phyloP scores from a whole-genome alignment of 2,888 invertebrate genomes.

The Tanypteryx hageni region DNA sequence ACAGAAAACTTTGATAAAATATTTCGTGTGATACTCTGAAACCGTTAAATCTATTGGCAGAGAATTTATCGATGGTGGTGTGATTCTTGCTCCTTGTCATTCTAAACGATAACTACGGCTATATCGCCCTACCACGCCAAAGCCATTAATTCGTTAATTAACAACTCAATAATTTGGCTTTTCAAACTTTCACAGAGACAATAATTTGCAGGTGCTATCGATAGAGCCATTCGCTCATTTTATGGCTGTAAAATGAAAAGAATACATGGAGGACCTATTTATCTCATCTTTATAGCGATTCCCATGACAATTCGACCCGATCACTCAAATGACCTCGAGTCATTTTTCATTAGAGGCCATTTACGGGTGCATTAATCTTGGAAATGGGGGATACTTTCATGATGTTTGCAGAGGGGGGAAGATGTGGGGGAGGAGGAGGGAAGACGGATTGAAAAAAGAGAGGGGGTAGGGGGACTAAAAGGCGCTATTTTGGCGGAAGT shows the following conservation, averaged over 20 bases:
- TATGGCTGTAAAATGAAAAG: conserved; percentile 5
- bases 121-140: not conserved
- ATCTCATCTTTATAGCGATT: conserved; percentile 25
- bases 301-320: conserved; percentile 13
- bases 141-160: conserved; percentile 52
- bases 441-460: conserved; percentile 75
- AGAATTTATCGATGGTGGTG: not conserved
- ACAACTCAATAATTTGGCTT: conserved; percentile 8
- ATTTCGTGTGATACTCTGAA: not conserved
- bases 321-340: conserved; percentile 10
- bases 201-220: not conserved
- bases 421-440: conserved; percentile 61
- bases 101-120: not conserved
- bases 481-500: conserved; percentile 77
- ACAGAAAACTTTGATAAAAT: too few relatives aligned
- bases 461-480: conserved; percentile 78
- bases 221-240: conserved; percentile 17
- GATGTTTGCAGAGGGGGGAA: conserved; percentile 30
- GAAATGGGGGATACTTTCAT: conserved; percentile 41
- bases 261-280: not conserved
- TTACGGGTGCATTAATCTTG: conserved; percentile 58
- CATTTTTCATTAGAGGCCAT: conserved; percentile 61
- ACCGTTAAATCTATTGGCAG: not conserved
- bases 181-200: conserved; percentile 26
- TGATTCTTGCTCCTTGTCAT: conserved; percentile 3